Conservation (phyloP, 23 tunicate species). For the Halocynthia roretzi region DNA sequence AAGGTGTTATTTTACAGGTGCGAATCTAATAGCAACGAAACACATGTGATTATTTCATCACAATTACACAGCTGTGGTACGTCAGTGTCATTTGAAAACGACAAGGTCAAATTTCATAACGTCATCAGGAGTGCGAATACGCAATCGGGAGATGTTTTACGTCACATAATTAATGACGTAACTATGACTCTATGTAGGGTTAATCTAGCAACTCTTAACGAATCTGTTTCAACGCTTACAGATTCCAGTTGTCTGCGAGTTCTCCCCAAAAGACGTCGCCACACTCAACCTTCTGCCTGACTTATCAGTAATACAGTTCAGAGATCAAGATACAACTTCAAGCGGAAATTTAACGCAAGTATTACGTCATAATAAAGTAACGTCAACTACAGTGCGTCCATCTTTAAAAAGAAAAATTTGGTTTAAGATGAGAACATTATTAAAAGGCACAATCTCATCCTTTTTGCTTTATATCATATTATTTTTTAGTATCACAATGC, state of each 20-base stretch:
- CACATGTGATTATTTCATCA: conserved; percentile 20
- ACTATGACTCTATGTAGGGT: background rate
- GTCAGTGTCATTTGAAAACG: conserved; percentile 15
- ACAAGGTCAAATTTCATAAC: conserved; percentile 5
- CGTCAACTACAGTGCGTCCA: too few species aligned
- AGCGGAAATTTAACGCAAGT: too few species aligned
- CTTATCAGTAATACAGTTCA: too few species aligned
- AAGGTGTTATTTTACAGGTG: background rate
- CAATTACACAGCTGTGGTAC: conserved; percentile 9
- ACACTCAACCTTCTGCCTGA: conserved; percentile 12
- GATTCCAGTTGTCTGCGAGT: conserved; percentile 6
- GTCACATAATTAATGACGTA: conserved; percentile 14
- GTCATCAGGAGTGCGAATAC: background rate
- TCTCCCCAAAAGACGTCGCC: conserved; percentile 9
- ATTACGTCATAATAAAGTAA: too few species aligned
- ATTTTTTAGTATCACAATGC: background rate
- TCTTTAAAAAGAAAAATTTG: background rate
- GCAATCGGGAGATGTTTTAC: background rate
- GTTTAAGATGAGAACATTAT: background rate
- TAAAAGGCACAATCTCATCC: background rate
- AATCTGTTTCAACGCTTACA: background rate
- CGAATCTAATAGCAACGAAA: conserved; percentile 10
- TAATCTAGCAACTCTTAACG: too few species aligned
- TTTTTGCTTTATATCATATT: too few species aligned
- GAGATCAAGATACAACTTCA: too few species aligned